phyloP scores from a whole-genome alignment of 2,797 vertebrate genomes.

The Diplodus sargus region DNA sequence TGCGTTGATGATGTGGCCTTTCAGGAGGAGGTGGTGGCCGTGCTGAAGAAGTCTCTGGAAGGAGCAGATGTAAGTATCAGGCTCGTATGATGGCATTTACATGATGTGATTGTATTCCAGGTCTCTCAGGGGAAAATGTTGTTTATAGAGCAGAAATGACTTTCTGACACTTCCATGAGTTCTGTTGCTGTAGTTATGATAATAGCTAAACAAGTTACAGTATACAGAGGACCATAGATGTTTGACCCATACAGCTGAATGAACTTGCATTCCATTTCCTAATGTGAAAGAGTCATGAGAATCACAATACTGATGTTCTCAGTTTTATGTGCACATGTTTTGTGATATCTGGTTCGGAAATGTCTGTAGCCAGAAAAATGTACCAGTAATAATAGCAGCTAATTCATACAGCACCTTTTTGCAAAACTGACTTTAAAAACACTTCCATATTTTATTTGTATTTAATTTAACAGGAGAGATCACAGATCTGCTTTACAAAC shows the following conservation, averaged over 20 bases:
- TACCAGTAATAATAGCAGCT: no score
- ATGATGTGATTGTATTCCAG: not conserved
- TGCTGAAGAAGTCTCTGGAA: conserved; percentile 95
- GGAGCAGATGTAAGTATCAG: conserved; percentile 94
- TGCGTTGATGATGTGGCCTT: conserved; percentile 96
- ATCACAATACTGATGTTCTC: not conserved
- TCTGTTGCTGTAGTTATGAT: no score
- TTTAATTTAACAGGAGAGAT: no score
- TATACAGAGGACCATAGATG: no score
- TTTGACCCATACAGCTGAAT: not conserved
- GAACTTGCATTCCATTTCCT: not conserved
- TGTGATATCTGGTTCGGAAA: not conserved
- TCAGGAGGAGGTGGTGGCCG: conserved; percentile 97
- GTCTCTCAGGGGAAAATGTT: not conserved
- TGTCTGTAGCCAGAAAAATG: not conserved
- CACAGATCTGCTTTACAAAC: no score
- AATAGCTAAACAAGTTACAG: no score
- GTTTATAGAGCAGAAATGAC: not conserved
- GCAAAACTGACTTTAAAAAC: no score
- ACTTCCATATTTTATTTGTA: no score
- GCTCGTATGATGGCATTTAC: not conserved
- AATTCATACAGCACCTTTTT: no score
- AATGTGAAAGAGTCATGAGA: no score
- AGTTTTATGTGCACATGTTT: not conserved
- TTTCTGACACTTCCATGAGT: not conserved